phyloP scores from a whole-genome alignment of 2,797 vertebrate species.

The Anguilla marmorata region DNA sequence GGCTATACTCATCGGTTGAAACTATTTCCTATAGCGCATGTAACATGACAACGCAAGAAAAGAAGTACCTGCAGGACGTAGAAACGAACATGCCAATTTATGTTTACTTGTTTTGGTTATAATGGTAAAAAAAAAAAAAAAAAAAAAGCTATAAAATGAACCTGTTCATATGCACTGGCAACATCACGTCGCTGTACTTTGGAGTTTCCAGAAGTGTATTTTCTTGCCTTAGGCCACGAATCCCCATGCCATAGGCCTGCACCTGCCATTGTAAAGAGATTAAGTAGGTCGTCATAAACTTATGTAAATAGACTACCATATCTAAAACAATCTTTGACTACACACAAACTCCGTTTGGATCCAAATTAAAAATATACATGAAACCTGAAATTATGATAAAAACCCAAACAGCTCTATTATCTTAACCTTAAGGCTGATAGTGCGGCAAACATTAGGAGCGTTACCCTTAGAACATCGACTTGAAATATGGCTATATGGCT shows the following conservation, averaged over 20 bases:
- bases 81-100: neutral
- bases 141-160: neutral
- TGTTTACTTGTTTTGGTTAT: neutral
- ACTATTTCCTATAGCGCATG: neutral
- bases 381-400: no score
- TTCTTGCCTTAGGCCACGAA: neutral
- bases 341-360: neutral
- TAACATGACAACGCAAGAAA: neutral
- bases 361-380: neutral
- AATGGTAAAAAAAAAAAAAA: neutral
- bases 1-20: neutral
- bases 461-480: neutral
- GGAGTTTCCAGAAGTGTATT: neutral
- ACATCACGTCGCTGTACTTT: neutral
- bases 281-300: neutral
- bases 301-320: neutral
- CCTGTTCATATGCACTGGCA: neutral
- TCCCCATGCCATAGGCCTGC: neutral
- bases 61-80: neutral
- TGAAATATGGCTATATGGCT: neutral
- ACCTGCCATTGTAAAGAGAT: neutral
- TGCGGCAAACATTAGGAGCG: neutral
- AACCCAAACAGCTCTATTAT: neutral
- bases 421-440: neutral
- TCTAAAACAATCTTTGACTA: neutral